A percentile compares a stretch with the other conserved stretches of the same genome.
phyloP scores from a whole-genome alignment of 2,888 invertebrate genomes.

The Acheta domesticus region DNA sequence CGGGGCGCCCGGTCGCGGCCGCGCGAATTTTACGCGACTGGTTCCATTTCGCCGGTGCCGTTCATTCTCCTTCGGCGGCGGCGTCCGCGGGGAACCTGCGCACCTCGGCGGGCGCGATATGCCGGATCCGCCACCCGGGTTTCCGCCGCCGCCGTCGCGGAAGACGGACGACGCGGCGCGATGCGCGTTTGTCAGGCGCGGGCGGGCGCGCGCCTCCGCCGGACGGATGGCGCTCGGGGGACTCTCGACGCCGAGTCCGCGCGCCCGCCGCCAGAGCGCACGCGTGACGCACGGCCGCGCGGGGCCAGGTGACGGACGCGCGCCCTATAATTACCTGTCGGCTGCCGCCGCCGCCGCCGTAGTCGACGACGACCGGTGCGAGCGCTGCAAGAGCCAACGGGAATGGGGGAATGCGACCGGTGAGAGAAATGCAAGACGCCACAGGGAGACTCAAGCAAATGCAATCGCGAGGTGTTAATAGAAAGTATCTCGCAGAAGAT shows the following conservation, averaged over 20 bases:
- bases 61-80: neutral
- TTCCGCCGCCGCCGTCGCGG: too few species aligned
- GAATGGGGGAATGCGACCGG: neutral
- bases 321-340: conserved; percentile 9
- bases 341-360: neutral
- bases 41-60: neutral
- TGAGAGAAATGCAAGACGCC: too few species aligned
- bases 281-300: conserved; percentile 1
- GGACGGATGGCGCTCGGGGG: conserved; percentile 6
- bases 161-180: too few species aligned
- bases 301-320: neutral
- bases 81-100: neutral
- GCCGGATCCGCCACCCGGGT: neutral
- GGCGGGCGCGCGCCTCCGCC: neutral
- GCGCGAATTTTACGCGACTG: conserved; percentile 6
- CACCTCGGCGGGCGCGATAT: neutral
- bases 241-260: neutral
- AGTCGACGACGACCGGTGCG: too few species aligned
- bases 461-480: too few species aligned
- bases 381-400: neutral
- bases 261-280: neutral
- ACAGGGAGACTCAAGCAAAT: too few species aligned
- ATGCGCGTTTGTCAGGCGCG: too few species aligned
- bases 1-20: neutral
- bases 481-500: too few species aligned